Base-by-base conservation (phyloP, 2,113 vertebrate genomes). In the Corydoras sp. region DNA sequence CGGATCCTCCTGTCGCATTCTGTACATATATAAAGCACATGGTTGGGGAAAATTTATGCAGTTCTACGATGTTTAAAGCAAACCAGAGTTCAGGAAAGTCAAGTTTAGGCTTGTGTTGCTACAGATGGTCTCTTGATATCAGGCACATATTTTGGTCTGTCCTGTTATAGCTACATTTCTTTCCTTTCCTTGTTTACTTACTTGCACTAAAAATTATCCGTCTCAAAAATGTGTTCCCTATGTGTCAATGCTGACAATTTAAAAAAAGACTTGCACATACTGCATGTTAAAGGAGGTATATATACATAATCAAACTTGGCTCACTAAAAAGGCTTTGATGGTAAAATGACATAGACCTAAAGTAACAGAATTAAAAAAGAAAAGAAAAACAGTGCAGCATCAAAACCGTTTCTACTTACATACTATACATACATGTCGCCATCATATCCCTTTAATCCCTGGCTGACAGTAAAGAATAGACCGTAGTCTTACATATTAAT, bases 101-200 rank as follows among this genome's bases (percentile, higher is more conserved):
- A 51, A 65, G 29, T 60, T 51, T 29, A 58, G 56, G 75, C 58
- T 69, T 31, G 14, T 14, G n/a, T 55, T 77, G 70, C 75, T 77
- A 77, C 55, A 64, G 61, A 51, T 9, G 51, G 60, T 69, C 73
- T 81, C 70, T 64, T 76, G 78, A 81, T 75, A 66, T 86, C 82
- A 89, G 89, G 88, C 88, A 89, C 86, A 56, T 62, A 80, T 83
- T 78, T 82, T 65, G 56, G 35, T 76, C 58, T 18, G 58, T 72
- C 64, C 70, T 65, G 58, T 61, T n/a, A 35, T 62, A 68, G 73
- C 74, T 69, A 70, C 66, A 68, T 49, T 54, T 58, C 75, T 81
- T 48, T 35, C 32, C 32, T 35, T 35, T 35, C 32, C 6, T 3
- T 35, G 6, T 48, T 53, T 71, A 80, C 65, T 75, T 62, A 32